Conservation (phyloP, 2,888 invertebrate genomes). For the Sericinus montela region DNA sequence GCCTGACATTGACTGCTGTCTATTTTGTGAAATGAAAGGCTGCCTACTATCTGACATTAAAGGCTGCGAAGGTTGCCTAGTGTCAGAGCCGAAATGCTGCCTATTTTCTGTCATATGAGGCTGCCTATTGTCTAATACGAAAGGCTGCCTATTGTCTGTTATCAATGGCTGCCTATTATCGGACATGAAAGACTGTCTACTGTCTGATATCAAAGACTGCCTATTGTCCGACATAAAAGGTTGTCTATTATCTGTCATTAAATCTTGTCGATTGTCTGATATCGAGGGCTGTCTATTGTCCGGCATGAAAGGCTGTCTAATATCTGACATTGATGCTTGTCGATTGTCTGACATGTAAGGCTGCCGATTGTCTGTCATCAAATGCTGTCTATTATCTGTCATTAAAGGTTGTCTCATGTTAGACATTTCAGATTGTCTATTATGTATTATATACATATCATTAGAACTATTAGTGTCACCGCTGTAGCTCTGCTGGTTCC, state of each 20-base stretch:
- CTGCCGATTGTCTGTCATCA: constrained; percentile 1
- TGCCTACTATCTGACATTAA: neutral
- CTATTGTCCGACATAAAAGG: constrained; percentile 1
- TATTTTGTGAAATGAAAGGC: too few relatives aligned
- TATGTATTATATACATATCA: constrained; percentile 5
- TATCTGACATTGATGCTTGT: neutral
- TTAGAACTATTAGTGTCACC: neutral
- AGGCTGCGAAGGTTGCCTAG: neutral
- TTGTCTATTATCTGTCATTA: neutral
- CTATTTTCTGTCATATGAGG: neutral
- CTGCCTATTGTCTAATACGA: too few relatives aligned
- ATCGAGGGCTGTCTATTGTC: neutral
- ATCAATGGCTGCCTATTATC: too few relatives aligned
- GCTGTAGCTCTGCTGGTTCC: neutral
- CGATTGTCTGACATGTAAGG: constrained; percentile 1
- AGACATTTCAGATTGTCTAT: neutral
- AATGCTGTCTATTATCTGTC: neutral
- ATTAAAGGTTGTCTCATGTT: neutral
- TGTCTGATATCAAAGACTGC: too few relatives aligned
- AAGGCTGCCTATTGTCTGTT: too few relatives aligned
- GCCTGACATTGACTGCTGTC: neutral
- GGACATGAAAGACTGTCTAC: too few relatives aligned
- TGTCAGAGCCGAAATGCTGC: neutral
- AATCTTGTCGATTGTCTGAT: neutral
- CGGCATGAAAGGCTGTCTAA: neutral